Evolutionary conservation across 2,113 vertebrate genomes (phyloP).

Genomic region (Probosciger aterrimus): DNA sequence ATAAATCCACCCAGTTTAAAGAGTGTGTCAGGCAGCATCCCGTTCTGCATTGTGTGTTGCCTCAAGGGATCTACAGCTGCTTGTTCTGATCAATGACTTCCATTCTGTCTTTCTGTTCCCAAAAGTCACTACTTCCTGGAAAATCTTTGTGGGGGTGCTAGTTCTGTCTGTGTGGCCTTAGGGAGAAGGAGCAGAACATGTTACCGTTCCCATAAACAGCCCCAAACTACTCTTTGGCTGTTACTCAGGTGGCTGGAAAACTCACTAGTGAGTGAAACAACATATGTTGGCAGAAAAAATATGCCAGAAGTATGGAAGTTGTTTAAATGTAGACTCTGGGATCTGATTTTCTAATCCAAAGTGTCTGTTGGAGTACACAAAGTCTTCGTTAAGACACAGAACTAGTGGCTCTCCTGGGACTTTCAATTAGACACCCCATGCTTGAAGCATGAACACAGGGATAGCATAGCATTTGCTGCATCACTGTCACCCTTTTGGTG

Average conservation of each 20-base stretch:
- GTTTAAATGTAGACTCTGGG: background rate
- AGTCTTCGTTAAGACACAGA: background rate
- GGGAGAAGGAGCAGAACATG: background rate
- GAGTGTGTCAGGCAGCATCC: constrained; percentile 57
- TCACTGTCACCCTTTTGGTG: background rate
- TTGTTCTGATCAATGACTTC: constrained; percentile 7
- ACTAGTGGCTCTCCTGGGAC: background rate
- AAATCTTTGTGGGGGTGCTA: background rate
- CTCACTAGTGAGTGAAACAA: background rate
- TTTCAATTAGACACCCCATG: background rate
- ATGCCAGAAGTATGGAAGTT: background rate
- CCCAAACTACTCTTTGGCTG: background rate
- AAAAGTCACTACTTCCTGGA: constrained; percentile 16
- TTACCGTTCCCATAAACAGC: background rate
- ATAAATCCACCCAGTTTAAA: constrained; percentile 67
- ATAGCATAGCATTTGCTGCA: background rate
- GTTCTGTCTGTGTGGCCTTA: background rate
- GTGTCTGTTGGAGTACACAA: background rate
- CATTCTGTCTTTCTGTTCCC: constrained; percentile 14
- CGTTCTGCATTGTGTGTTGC: background rate
- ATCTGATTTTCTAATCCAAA: background rate
- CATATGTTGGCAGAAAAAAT: background rate
- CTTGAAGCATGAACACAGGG: background rate
- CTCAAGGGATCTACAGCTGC: constrained; percentile 33
- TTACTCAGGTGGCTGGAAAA: background rate